Evolutionary conservation across 2,888 invertebrate genomes (phyloP).

Genomic region (Ophion ventricosus): DNA sequence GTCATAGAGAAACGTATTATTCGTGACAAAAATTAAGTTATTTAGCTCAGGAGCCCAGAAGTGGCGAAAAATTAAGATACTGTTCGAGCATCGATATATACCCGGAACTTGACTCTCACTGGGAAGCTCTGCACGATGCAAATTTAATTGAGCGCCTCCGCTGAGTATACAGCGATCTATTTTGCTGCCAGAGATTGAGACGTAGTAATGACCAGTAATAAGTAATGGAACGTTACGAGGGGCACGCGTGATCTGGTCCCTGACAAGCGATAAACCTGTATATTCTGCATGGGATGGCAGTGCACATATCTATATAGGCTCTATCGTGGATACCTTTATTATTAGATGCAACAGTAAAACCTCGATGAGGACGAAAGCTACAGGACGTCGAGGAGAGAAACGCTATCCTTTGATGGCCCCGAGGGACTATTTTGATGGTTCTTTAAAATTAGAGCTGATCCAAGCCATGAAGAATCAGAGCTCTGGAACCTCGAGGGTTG

Average conservation of each 20-base stretch:
- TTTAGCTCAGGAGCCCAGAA: background rate
- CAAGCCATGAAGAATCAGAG: slow-evolving; percentile 65
- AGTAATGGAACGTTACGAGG: slow-evolving; percentile 59
- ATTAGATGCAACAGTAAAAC: slow-evolving; percentile 27
- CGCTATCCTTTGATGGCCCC: slow-evolving; percentile 61
- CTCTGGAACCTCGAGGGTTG: slow-evolving; percentile 44
- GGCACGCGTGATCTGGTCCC: slow-evolving; percentile 53
- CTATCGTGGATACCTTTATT: slow-evolving; percentile 25
- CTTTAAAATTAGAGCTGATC: slow-evolving; percentile 78
- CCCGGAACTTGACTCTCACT: slow-evolving; percentile 19
- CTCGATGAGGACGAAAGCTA: slow-evolving; percentile 34
- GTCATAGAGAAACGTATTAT: no score
- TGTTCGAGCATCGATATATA: slow-evolving; percentile 17
- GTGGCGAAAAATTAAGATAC: background rate
- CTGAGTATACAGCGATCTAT: slow-evolving; percentile 53
- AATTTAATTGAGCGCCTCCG: slow-evolving; percentile 62
- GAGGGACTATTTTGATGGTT: slow-evolving; percentile 26
- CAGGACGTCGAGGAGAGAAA: slow-evolving; percentile 48
- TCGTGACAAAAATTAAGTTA: background rate
- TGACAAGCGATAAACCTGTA: slow-evolving; percentile 54
- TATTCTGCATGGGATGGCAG: slow-evolving; percentile 7
- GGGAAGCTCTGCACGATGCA: slow-evolving; percentile 49
- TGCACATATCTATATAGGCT: slow-evolving; percentile 5
- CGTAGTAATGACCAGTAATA: slow-evolving; percentile 65
- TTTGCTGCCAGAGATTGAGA: slow-evolving; percentile 57